Conservation (phyloP, 2,888 invertebrate genomes). For the Ochropleura plecta region DNA sequence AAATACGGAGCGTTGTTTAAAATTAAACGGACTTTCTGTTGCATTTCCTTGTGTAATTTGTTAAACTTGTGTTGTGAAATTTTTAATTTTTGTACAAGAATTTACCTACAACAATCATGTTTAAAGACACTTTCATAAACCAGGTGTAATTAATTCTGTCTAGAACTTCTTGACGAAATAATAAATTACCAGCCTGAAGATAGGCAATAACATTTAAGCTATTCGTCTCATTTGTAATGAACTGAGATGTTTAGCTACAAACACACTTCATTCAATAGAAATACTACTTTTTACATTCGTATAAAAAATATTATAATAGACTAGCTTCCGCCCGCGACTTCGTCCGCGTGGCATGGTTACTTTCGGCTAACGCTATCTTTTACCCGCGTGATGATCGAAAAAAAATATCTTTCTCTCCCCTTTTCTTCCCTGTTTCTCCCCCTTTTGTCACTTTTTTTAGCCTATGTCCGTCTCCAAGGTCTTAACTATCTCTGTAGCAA, state of each 20-base stretch:
- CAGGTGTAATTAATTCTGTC: not conserved
- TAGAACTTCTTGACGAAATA: not conserved
- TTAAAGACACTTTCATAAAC: too few species aligned
- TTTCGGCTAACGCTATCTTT: too few species aligned
- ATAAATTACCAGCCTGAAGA: not conserved
- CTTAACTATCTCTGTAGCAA: too few species aligned
- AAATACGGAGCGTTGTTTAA: conserved; percentile 26
- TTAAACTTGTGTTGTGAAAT: too few species aligned
- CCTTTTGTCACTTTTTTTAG: too few species aligned
- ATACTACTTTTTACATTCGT: not conserved
- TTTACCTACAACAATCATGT: not conserved
- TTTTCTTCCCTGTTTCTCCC: too few species aligned
- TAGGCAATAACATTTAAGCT: not conserved
- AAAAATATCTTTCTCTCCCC: too few species aligned
- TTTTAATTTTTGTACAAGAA: too few species aligned
- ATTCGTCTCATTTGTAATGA: not conserved
- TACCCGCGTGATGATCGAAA: too few species aligned
- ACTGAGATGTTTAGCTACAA: not conserved
- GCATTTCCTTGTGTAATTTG: not conserved
- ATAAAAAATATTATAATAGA: not conserved
- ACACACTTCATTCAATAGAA: not conserved
- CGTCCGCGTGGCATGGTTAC: too few species aligned
- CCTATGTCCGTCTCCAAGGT: too few species aligned
- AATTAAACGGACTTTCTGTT: conserved; percentile 22
- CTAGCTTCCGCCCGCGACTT: too few species aligned